Conservation (phyloP, 2,888 invertebrate species). For the Drosophila buzzatii region DNA sequence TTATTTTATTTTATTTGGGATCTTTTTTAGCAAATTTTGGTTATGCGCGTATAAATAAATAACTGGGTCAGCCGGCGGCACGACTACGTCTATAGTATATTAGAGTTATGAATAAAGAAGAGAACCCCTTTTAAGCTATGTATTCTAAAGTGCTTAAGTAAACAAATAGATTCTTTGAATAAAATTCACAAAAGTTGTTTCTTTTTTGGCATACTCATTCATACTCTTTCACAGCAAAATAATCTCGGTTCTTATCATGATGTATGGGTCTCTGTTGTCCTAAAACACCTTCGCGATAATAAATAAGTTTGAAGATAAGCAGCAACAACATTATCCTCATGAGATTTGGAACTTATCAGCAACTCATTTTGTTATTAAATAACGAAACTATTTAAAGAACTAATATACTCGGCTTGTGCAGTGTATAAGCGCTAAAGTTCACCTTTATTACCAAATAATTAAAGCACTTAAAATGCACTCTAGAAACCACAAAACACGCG, state of each 20-base stretch:
- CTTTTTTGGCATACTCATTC: conserved; percentile 20
- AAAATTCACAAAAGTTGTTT: background rate
- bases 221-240: conserved; percentile 22
- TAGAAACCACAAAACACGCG: conserved; percentile 46
- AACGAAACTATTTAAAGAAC: conserved; percentile 7
- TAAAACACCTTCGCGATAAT: background rate
- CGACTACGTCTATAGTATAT: conserved; percentile 8
- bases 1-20: too few species aligned
- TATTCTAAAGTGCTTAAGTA: conserved; percentile 26
- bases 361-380: background rate
- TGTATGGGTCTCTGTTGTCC: background rate
- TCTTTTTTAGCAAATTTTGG: conserved; percentile 20
- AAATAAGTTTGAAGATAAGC: background rate
- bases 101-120: conserved; percentile 14
- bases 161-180: conserved; percentile 33
- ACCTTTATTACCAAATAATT: conserved; percentile 24
- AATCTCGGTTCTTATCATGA: background rate
- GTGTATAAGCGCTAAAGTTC: conserved; percentile 25
- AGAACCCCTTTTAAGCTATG: conserved; percentile 20
- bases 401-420: conserved; percentile 24
- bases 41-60: conserved; percentile 16
- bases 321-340: background rate
- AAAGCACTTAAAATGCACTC: conserved; percentile 39
- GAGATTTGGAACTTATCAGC: background rate
- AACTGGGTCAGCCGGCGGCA: conserved; percentile 56